A percentile compares a stretch with the other conserved stretches of the same genome.
Evolutionary conservation across 2,113 vertebrate species (phyloP).

Genomic region (Strigops habroptila): DNA sequence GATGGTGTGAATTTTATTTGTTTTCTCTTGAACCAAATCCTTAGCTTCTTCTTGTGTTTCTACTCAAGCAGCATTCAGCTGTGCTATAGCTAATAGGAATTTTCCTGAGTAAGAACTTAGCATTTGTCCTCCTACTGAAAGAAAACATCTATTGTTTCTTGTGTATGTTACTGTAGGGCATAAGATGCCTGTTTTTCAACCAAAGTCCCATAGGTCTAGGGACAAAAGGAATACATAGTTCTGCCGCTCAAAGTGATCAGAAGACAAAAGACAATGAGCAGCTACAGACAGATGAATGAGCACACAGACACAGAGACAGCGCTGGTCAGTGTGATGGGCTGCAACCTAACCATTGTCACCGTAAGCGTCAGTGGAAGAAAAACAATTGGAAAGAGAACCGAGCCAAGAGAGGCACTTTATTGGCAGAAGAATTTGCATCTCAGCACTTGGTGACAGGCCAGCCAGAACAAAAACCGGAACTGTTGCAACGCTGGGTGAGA

Average conservation of each 20-base stretch:
- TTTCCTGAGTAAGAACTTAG: background rate
- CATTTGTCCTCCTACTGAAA: background rate
- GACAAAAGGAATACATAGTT: constrained; percentile 27
- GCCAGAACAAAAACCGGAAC: constrained; percentile 1
- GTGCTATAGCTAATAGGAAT: background rate
- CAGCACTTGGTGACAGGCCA: constrained; percentile 26
- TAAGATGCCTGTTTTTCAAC: background rate
- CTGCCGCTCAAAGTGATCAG: background rate
- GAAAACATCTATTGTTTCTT: background rate
- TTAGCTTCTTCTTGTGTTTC: background rate
- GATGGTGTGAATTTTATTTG: background rate
- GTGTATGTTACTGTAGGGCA: background rate
- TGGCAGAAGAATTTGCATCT: constrained; percentile 16
- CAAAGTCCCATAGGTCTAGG: background rate
- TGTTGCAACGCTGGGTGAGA: background rate
- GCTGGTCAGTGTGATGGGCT: background rate
- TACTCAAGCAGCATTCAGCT: background rate
- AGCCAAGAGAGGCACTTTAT: background rate
- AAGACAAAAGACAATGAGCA: constrained; percentile 17
- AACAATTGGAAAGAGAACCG: background rate
- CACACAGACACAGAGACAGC: background rate
- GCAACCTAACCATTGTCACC: background rate
- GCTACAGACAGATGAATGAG: background rate
- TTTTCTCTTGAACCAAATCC: background rate
- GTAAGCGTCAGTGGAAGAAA: background rate